Percentiles rank a stretch among this genome's conserved stretches.
These are phyloP conservation scores for Oryzias melastigma DNA, from an alignment of 2,113 vertebrate genomes.

Conservation along the genomic window DNA sequence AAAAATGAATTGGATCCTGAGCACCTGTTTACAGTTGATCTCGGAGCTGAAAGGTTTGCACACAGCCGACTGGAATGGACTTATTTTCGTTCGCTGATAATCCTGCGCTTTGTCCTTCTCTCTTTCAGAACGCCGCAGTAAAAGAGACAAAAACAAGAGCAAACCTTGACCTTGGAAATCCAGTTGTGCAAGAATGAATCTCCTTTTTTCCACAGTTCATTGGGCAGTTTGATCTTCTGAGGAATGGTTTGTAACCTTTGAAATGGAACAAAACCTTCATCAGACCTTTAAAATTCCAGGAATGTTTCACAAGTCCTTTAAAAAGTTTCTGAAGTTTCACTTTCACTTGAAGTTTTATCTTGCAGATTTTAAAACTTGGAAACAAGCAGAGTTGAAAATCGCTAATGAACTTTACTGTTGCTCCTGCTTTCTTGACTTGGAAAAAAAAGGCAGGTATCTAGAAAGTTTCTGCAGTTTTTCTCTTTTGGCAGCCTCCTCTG, in stretches of 20 bases:
- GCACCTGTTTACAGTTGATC: slow-evolving; percentile 45
- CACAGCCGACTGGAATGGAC: slow-evolving; percentile 21
- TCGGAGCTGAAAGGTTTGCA: slow-evolving; percentile 12
- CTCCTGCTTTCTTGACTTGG: no score
- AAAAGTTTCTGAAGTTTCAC: no score
- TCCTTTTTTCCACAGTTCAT: slow-evolving; percentile 7
- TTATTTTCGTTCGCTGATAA: slow-evolving; percentile 45
- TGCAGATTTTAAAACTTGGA: no score
- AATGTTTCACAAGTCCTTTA: no score
- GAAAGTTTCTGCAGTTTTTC: no score
- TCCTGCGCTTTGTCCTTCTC: slow-evolving; percentile 18
- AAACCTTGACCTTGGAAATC: slow-evolving; percentile 30
- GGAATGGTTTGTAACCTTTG: neutral
- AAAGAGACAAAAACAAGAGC: slow-evolving; percentile 6
- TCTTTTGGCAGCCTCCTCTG: no score
- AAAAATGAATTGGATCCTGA: slow-evolving; percentile 25
- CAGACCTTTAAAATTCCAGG: no score
- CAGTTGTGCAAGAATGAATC: slow-evolving; percentile 2
- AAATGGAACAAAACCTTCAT: no score
- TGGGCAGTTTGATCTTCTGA: neutral
- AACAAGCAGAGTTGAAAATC: no score
- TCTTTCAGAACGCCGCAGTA: neutral
- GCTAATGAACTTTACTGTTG: no score
- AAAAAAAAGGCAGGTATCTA: no score
- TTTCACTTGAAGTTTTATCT: no score